phyloP scores from a whole-genome alignment of 2,797 vertebrate species.

The Tarsius wallacei region DNA sequence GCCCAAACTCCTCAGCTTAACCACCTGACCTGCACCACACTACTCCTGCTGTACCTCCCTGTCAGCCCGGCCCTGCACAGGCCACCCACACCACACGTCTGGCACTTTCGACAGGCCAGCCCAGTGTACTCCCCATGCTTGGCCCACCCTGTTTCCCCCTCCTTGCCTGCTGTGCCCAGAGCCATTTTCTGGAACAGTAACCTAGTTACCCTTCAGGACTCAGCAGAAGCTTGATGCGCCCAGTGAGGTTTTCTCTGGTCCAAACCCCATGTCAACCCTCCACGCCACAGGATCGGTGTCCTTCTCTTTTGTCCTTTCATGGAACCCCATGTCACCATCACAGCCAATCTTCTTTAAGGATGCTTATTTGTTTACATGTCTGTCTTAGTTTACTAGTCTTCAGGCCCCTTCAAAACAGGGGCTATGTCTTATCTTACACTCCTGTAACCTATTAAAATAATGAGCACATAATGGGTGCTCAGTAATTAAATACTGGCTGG shows the following conservation, averaged over 20 bases:
- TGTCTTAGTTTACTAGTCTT: not conserved
- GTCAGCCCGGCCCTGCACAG: not conserved
- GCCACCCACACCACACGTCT: not conserved
- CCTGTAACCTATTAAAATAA: too few species aligned
- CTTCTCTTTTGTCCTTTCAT: not conserved
- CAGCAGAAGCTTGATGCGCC: not conserved
- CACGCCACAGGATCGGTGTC: not conserved
- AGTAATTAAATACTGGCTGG: not conserved
- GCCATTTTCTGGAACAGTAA: not conserved
- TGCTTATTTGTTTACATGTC: not conserved
- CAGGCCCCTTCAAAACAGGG: not conserved
- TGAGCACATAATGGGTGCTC: not conserved
- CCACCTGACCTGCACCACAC: not conserved
- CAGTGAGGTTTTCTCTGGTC: not conserved
- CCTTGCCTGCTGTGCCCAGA: not conserved
- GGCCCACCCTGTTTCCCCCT: accelerated
- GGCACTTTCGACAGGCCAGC: not conserved
- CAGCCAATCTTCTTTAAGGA: not conserved
- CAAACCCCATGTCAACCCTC: not conserved
- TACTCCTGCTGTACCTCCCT: not conserved
- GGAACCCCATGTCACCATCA: not conserved
- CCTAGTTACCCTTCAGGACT: not conserved
- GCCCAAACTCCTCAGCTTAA: not conserved
- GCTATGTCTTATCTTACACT: not conserved
- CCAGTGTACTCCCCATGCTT: not conserved